Conservation (phyloP, 2,797 vertebrate species). For the Glossophaga mutica region DNA sequence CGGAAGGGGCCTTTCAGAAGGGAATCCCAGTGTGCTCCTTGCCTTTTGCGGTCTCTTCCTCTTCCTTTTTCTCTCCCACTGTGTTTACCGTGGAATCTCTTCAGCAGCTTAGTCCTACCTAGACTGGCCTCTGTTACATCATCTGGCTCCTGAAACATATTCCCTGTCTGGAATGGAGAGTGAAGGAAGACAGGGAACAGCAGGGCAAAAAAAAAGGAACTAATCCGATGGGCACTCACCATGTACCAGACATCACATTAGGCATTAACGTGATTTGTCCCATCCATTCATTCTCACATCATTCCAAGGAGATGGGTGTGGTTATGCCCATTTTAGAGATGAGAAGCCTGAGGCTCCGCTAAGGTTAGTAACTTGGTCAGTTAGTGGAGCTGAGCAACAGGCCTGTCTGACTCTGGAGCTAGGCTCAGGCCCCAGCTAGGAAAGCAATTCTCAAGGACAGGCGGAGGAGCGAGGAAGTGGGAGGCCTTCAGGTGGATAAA, state of each 20-base stretch:
- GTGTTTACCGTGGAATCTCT: neutral
- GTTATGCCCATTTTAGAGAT: neutral
- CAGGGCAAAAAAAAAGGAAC: neutral
- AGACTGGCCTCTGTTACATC: neutral
- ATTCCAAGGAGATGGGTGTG: neutral
- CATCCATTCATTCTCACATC: neutral
- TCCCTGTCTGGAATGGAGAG: neutral
- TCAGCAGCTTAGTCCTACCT: neutral
- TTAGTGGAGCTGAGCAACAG: neutral
- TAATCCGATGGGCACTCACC: neutral
- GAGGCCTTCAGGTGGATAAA: neutral
- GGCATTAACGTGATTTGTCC: neutral
- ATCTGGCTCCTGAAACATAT: neutral
- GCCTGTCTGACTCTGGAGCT: neutral
- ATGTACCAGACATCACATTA: neutral
- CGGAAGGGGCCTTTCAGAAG: neutral
- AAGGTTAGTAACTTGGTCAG: neutral
- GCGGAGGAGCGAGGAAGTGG: fast-evolving
- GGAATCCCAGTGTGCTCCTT: neutral
- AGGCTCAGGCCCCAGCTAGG: neutral
- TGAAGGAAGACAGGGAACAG: neutral
- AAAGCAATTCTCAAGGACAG: neutral
- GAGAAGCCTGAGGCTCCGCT: neutral
- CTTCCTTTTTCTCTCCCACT: neutral
- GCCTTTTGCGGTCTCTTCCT: neutral